A percentile compares a stretch with the other conserved stretches of the same genome.
phyloP scores from a whole-genome alignment of 1,140 invertebrate genomes.

The Bradysia coprophila region DNA sequence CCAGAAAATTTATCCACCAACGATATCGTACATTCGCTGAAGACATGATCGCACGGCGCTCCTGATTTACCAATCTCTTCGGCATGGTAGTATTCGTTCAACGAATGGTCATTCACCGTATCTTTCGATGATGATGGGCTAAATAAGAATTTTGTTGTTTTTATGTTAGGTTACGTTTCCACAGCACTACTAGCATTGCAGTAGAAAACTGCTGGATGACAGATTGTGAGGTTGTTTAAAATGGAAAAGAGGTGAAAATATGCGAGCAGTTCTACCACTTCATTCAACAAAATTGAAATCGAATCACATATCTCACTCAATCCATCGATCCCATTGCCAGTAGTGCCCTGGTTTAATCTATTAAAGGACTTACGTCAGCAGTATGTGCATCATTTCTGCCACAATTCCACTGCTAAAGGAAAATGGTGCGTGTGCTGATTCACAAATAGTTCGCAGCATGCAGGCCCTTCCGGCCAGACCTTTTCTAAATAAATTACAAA shows the following conservation, averaged over 20 bases:
- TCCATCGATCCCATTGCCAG: no score
- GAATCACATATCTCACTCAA: no score
- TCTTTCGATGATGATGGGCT: conserved; percentile 1
- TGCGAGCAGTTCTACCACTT: no score
- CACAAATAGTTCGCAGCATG: conserved; percentile 53
- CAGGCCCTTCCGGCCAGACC: conserved; percentile 45
- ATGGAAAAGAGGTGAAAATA: no score
- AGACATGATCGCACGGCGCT: background rate
- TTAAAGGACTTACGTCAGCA: conserved; percentile 56
- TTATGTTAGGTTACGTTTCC: no score
- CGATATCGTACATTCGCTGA: conserved; percentile 1
- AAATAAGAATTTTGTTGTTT: no score
- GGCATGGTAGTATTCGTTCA: conserved; percentile 1
- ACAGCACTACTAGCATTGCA: no score
- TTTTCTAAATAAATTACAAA: conserved; percentile 19
- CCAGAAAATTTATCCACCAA: conserved; percentile 1
- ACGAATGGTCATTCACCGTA: background rate
- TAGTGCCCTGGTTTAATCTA: no score
- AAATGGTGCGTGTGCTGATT: conserved; percentile 45
- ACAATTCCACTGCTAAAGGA: conserved; percentile 39
- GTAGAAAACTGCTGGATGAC: no score
- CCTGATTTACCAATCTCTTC: conserved; percentile 1
- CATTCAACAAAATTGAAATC: no score
- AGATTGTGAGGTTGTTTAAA: no score
- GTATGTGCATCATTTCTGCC: conserved; percentile 46